These are phyloP conservation scores for Fissipunctia ypsillon DNA, from an alignment of 2,888 invertebrate genomes.

Conservation along the genomic window DNA sequence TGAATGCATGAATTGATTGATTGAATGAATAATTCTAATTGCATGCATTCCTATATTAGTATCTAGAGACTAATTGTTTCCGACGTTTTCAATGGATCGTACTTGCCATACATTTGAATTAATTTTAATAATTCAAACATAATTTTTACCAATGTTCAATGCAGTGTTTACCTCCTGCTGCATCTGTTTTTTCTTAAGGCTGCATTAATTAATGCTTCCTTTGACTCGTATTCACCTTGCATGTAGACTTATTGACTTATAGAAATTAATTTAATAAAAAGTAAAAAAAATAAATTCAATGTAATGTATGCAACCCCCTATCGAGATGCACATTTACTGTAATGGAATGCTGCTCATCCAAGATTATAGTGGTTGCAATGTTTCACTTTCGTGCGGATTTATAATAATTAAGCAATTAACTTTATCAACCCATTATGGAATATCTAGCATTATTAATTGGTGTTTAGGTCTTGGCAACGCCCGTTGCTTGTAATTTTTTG, in stretches of 20 bases:
- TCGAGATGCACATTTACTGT: conserved; percentile 4
- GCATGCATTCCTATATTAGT: conserved; percentile 12
- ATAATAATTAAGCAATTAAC: conserved; percentile 56
- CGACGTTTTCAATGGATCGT: conserved; percentile 9
- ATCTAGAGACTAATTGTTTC: conserved; percentile 26
- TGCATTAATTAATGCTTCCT: conserved; percentile 20
- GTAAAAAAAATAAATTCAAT: neutral
- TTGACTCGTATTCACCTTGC: conserved; percentile 22
- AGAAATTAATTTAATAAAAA: neutral
- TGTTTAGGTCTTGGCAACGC: conserved; percentile 57
- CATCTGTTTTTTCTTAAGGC: conserved; percentile 16
- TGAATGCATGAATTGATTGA: neutral
- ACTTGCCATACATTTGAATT: conserved; percentile 19
- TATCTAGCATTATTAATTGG: conserved; percentile 59
- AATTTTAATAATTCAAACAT: conserved; percentile 38
- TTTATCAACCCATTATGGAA: conserved; percentile 47
- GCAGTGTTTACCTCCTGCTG: conserved; percentile 23
- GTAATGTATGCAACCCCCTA: neutral
- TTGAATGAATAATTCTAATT: conserved; percentile 20
- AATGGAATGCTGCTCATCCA: neutral
- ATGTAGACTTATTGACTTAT: conserved; percentile 4
- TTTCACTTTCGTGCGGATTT: conserved; percentile 42
- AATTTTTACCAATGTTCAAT: conserved; percentile 27
- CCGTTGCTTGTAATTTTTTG: conserved; percentile 52
- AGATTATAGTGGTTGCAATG: conserved; percentile 23